Evolutionary conservation across 35 echinoderm and acorn worm species (phyloP).

Genomic region (Ophiothrix spiculata): DNA sequence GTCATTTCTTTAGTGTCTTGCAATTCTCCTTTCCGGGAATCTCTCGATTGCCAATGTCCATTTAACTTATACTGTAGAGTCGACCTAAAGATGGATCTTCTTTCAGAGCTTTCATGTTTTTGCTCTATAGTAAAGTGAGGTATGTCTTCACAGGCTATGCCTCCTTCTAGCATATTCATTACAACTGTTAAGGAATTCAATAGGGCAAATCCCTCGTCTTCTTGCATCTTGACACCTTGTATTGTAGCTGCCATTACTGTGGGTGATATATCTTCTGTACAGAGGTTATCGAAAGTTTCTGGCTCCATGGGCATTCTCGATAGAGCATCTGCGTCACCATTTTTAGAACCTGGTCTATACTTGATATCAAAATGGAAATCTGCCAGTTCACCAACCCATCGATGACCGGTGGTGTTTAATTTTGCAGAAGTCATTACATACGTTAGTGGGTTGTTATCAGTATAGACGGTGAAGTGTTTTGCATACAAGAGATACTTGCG

Average conservation of each 20-base stretch:
- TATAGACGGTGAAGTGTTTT: conserved; percentile 31
- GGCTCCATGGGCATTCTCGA: conserved; percentile 32
- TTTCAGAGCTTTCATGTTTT: conserved; percentile 33
- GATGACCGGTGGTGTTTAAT: conserved; percentile 65
- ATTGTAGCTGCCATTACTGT: conserved; percentile 31
- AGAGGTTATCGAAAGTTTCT: background rate
- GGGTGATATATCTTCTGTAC: conserved; percentile 52
- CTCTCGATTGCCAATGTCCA: conserved; percentile 20
- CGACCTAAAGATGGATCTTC: conserved; percentile 10
- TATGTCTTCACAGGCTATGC: conserved; percentile 12
- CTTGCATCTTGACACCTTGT: conserved; percentile 11
- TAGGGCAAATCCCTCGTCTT: conserved; percentile 29
- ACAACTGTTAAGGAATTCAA: background rate
- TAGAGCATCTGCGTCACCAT: conserved; percentile 45
- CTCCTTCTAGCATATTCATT: background rate
- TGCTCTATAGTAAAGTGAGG: background rate
- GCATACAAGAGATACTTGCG: conserved; percentile 41
- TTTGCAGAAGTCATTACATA: conserved; percentile 58
- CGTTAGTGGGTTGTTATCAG: conserved; percentile 71
- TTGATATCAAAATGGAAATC: conserved; percentile 51
- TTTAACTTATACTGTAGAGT: conserved; percentile 22
- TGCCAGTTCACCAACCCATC: conserved; percentile 62
- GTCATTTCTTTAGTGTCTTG: conserved; percentile 17
- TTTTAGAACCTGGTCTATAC: conserved; percentile 36
- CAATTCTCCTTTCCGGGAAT: background rate